phyloP scores from a whole-genome alignment of 30 jellyfish, hydroid and myxozoan genomes.

The Turritopsis rubra region DNA sequence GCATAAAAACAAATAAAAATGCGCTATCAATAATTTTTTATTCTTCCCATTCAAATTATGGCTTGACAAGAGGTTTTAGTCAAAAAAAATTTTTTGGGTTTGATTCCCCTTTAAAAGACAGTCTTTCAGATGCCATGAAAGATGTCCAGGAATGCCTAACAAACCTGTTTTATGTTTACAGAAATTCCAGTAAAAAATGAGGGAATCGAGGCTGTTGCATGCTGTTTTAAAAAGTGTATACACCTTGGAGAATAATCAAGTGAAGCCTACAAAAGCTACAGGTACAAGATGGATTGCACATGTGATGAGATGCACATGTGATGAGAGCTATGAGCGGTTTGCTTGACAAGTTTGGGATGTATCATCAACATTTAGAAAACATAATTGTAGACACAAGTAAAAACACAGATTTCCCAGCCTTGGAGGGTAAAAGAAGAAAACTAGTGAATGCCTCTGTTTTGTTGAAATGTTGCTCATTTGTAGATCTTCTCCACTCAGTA shows the following conservation, averaged over 20 bases:
- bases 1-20: too few relatives aligned
- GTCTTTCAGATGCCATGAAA: neutral
- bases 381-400: slow-evolving; percentile 1
- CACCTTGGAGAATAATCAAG: neutral
- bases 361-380: slow-evolving; percentile 13
- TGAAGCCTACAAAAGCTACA: slow-evolving; percentile 15
- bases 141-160: neutral
- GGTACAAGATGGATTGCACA: slow-evolving; percentile 31
- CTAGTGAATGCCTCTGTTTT: neutral
- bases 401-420: slow-evolving; percentile 9
- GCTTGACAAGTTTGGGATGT: slow-evolving; percentile 5
- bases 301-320: neutral
- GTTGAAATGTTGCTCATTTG: neutral
- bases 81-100: too few relatives aligned
- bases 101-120: too few relatives aligned
- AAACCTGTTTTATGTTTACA: too few relatives aligned
- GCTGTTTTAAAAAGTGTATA: neutral
- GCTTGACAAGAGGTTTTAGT: too few relatives aligned
- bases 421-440: slow-evolving; percentile 4
- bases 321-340: neutral
- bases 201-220: neutral
- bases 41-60: too few relatives aligned
- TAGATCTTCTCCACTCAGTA: neutral
- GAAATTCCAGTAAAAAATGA: neutral
- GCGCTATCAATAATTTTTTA: too few relatives aligned